Base-by-base conservation (phyloP, 2,113 vertebrate genomes). In the Oncorhynchus mykiss region DNA sequence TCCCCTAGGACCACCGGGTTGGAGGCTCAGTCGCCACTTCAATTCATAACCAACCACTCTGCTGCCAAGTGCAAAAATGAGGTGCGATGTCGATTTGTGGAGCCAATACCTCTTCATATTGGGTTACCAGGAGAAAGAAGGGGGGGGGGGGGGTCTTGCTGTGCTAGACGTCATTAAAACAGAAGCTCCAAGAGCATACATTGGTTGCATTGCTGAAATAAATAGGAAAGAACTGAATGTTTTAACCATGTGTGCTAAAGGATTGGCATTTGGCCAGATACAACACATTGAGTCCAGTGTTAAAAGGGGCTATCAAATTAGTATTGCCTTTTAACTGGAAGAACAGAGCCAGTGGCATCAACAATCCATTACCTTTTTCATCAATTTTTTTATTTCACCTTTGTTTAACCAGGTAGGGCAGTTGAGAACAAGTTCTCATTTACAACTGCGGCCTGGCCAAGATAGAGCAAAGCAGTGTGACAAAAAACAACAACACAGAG, bases 151-250 rank as follows among this genome's bases (percentile, higher is more conserved):
- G 81, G 76, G 88, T 39, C 39, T 45, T 45, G 9, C 39, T 76
- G 48, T 84, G 82, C 83, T 75, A 71, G 68, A 66, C 87, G 81
- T 85, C 85, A 90, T 91, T 90, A 91, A 90, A 93, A 92, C 91
- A 91, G 92, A 90, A 92, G 91, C 84, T 87, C 79, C 82, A 34
- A 51, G 34, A 24, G 68, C 71, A 68, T 77, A 77, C 71, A 74
- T 45, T 45, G 39, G 39, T 11, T 45, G 9, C 39, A 45, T 78
- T 70, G 78, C 72, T 82, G 65, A 80, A 88, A 85, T 81, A 88
- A 91, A 81, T 51, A 67, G 57, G 84, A 70, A 75, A 57, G 45
- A 84, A 76, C 81, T 85, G 76, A 73, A 93, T 83, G 72, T 2
- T 31, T 88, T 88, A 79, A 81, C 82, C 92, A 93, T 88, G 71